phyloP scores from a whole-genome alignment of 2,888 invertebrate genomes.

The Pristionchus exspectatus region DNA sequence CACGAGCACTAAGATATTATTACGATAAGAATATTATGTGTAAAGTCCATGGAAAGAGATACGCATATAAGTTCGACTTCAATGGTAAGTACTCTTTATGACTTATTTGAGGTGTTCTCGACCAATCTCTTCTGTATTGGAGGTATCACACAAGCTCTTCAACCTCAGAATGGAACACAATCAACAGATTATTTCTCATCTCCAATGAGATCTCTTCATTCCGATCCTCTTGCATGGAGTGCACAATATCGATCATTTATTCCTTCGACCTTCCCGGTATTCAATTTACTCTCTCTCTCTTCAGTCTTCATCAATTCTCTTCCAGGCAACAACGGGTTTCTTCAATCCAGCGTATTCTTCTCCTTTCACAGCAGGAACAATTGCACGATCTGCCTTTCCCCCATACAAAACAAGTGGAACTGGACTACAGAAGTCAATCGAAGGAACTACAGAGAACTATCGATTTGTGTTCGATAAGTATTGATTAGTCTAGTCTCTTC shows the following conservation, averaged over 20 bases:
- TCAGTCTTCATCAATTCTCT: not conserved
- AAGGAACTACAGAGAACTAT: constrained; percentile 18
- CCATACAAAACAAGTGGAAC: constrained; percentile 4
- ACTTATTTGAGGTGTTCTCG: not conserved
- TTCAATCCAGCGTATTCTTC: constrained; percentile 22
- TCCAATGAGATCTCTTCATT: constrained; percentile 62
- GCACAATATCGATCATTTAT: constrained; percentile 75
- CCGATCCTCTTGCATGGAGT: constrained; percentile 64
- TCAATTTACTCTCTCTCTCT: too few species aligned
- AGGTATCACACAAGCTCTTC: constrained; percentile 76
- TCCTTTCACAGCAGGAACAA: not conserved
- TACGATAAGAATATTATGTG: constrained; percentile 99
- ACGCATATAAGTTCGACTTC: constrained; percentile 97
- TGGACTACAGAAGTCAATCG: constrained; percentile 29
- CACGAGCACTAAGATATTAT: constrained; percentile 93
- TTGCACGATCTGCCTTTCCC: not conserved
- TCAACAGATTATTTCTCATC: constrained; percentile 64
- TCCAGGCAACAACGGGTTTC: constrained; percentile 43
- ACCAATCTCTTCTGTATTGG: not conserved
- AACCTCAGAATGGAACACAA: constrained; percentile 61
- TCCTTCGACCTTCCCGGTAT: constrained; percentile 74
- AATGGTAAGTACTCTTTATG: constrained; percentile 67
- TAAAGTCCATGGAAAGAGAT: constrained; percentile 96
- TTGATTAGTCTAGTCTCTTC: not conserved
- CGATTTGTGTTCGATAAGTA: constrained; percentile 17